These are phyloP conservation scores for Drosophila micromelanica DNA, from an alignment of 1,140 invertebrate species.

Conservation along the genomic window DNA sequence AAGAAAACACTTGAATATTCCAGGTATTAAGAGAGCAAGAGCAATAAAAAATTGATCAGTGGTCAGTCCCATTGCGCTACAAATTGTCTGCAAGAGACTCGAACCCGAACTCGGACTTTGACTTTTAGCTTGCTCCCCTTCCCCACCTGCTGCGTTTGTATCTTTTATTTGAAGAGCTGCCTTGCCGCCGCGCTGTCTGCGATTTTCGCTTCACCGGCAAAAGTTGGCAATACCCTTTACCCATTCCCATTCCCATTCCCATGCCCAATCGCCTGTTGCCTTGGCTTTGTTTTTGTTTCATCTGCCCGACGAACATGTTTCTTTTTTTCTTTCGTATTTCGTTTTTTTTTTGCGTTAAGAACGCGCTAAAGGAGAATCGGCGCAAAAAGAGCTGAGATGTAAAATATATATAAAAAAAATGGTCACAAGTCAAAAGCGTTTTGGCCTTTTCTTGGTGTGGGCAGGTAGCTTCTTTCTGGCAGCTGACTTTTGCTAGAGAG, in stretches of 20 bases:
- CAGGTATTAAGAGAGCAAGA: slow-evolving; percentile 70
- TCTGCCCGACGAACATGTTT: slow-evolving; percentile 75
- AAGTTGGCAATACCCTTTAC: slow-evolving; percentile 19
- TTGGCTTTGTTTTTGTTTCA: slow-evolving; percentile 62
- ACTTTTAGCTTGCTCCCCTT: background rate
- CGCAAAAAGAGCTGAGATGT: slow-evolving; percentile 38
- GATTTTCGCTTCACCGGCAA: slow-evolving; percentile 36
- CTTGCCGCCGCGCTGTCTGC: slow-evolving; percentile 47
- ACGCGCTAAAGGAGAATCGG: slow-evolving; percentile 19
- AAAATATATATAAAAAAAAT: slow-evolving; percentile 64
- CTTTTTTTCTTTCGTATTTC: slow-evolving; percentile 21
- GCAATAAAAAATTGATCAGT: slow-evolving; percentile 28
- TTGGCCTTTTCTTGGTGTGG: slow-evolving; percentile 21
- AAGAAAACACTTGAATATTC: slow-evolving; percentile 83
- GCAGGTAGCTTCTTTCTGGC: too few species aligned
- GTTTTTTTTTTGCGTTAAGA: slow-evolving; percentile 2
- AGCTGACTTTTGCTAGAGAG: too few species aligned
- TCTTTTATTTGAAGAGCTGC: slow-evolving; percentile 6
- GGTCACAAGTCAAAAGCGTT: slow-evolving; percentile 79
- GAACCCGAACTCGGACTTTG: slow-evolving; percentile 22
- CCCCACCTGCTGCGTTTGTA: background rate
- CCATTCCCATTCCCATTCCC: slow-evolving; percentile 7
- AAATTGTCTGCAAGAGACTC: slow-evolving; percentile 54
- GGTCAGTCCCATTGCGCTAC: slow-evolving; percentile 34
- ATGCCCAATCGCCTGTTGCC: slow-evolving; percentile 17